Evolutionary conservation across 2,113 vertebrate species (phyloP).

Genomic region (Poicephalus meyeri): DNA sequence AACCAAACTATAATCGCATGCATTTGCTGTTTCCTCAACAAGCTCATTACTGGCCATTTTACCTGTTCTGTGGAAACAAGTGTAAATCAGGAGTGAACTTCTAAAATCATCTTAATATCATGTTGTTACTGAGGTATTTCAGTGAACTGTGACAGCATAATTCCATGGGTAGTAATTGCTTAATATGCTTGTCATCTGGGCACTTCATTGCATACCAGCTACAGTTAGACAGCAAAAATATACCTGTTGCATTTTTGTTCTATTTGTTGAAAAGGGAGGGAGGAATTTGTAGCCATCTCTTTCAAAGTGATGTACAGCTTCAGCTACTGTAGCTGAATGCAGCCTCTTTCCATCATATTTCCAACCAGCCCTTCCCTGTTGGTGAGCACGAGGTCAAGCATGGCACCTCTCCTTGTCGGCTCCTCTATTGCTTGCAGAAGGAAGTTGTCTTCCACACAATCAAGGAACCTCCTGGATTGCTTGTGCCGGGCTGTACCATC

Average conservation of each 20-base stretch:
- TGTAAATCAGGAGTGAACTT: background rate
- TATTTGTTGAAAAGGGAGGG: background rate
- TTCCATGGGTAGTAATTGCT: background rate
- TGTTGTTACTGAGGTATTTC: background rate
- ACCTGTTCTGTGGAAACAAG: background rate
- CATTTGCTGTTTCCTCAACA: background rate
- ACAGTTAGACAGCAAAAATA: background rate
- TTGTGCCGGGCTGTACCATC: rapidly evolving
- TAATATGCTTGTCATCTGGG: background rate
- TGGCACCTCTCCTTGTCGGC: too few species aligned
- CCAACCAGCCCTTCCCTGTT: too few species aligned
- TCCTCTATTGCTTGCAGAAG: too few species aligned
- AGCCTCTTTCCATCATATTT: background rate
- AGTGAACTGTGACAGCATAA: background rate
- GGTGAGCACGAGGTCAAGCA: too few species aligned
- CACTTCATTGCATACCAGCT: background rate
- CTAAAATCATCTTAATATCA: background rate
- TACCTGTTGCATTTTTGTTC: background rate
- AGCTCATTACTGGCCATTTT: background rate
- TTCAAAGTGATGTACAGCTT: background rate
- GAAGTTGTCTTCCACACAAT: too few species aligned
- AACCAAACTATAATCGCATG: background rate
- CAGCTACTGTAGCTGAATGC: background rate
- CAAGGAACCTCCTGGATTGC: too few species aligned
- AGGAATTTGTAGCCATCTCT: background rate